phyloP scores from a whole-genome alignment of 2,113 vertebrate species.

The Tragulus kanchil region DNA sequence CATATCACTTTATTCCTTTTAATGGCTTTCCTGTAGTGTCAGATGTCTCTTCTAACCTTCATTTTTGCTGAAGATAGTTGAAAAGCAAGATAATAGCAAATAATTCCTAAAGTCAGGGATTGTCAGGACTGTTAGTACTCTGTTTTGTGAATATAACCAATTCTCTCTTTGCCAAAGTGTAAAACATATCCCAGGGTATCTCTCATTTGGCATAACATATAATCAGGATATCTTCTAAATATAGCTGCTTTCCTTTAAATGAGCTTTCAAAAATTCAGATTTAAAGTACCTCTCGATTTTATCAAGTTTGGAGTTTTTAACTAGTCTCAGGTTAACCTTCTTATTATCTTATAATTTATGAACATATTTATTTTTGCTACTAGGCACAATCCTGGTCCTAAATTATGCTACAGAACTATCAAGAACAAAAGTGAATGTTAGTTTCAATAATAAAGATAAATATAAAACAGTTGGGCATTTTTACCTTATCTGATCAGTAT shows the following conservation, averaged over 20 bases:
- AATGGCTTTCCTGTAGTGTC: not conserved
- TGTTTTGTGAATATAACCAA: not conserved
- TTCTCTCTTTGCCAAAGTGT: not conserved
- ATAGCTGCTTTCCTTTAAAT: not conserved
- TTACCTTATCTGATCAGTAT: not conserved
- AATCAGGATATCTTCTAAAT: slow-evolving; percentile 6
- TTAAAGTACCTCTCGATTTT: not conserved
- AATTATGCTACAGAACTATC: not conserved
- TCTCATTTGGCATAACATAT: not conserved
- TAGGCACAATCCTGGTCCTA: not conserved
- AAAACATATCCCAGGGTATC: not conserved
- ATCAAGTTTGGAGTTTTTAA: not conserved
- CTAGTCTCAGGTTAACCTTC: not conserved
- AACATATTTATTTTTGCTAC: slow-evolving; percentile 18
- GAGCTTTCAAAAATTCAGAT: not conserved
- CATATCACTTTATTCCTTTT: not conserved
- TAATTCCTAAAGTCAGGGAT: not conserved
- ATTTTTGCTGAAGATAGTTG: slow-evolving; percentile 19
- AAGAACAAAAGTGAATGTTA: not conserved
- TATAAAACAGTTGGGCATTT: not conserved
- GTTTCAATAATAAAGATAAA: not conserved
- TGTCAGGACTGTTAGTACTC: not conserved
- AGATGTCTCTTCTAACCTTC: not conserved
- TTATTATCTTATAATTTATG: not conserved
- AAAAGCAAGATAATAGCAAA: slow-evolving; percentile 25